Evolutionary conservation across 1,140 invertebrate species (phyloP), one percentile per base, ranked within the genome.

Genomic region (Protaetia brevitarsis): DNA sequence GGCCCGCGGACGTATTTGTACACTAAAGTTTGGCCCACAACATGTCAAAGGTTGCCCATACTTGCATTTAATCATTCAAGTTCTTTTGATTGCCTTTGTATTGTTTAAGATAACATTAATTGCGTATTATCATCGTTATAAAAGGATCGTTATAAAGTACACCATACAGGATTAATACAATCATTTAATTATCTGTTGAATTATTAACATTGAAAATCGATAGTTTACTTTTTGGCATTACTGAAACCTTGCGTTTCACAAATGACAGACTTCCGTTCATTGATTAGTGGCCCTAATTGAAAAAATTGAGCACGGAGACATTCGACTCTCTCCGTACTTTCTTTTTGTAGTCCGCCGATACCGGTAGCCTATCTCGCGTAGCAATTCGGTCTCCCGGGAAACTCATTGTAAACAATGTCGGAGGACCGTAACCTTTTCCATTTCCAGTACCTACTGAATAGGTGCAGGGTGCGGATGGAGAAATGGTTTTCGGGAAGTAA

Each of bases 401-500:
- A 19, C 57, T 30, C 26, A 13, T 59, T 59, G 57, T 59, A 29
- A 59, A 59, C 57, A 59, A 19, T 51, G 41, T 19, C 6, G 0
- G 2, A 10, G 41, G 5, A 34, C 4, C 8, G 31, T 51, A 51
- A 51, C 41, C 57, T 29, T 59, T 51, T n/a, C n/a, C n/a, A n/a
- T n/a, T 31, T 28, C 60, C 60, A 62, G 60, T 62, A 30, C 41
- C 41, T 57, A 56, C 82, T 71, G 26, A 7, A 79, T 37, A 65
- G 57, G 65, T 61, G 64, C 30, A 41, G 61, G 45, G 57, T 31
- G 23, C 86, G 86, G 81, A 93, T 92, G 90, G 90, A 93, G 87
- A 91, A 88, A 91, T 92, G 90, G 90, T 87, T 93, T 76, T 88
- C 87, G 83, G 90, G 91, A 82, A 89, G 89, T 79, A 89, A 89